Conservation (phyloP, 1,140 invertebrate species). For the Drosophila ambigua region DNA sequence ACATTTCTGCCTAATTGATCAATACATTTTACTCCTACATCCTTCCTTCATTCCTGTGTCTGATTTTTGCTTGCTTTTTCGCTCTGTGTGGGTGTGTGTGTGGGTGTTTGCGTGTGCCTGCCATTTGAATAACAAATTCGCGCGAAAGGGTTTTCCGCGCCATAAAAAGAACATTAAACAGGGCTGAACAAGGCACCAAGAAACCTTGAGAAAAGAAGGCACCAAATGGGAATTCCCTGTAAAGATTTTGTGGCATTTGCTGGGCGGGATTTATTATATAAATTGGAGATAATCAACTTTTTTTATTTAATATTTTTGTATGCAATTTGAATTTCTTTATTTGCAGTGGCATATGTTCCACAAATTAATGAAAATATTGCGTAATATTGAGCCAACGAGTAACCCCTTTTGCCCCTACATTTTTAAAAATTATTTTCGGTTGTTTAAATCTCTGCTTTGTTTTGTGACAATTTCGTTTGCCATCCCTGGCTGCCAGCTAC, state of each 20-base stretch:
- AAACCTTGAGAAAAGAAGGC: not conserved
- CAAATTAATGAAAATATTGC: too few species aligned
- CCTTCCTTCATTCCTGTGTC: constrained; percentile 29
- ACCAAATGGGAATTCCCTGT: too few species aligned
- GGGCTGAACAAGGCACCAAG: constrained; percentile 29
- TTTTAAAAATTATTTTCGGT: too few species aligned
- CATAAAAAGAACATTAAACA: constrained; percentile 61
- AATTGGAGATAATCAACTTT: too few species aligned
- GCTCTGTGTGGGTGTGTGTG: constrained; percentile 5
- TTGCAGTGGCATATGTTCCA: too few species aligned
- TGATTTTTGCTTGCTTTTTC: constrained; percentile 12
- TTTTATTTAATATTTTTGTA: too few species aligned
- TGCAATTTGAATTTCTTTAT: too few species aligned
- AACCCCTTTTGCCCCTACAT: too few species aligned
- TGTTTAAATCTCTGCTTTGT: too few species aligned
- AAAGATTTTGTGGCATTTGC: too few species aligned
- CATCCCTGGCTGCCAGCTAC: constrained; percentile 26
- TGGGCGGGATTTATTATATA: too few species aligned
- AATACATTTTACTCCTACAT: constrained; percentile 57
- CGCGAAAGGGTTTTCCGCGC: constrained; percentile 70
- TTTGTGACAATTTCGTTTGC: not conserved
- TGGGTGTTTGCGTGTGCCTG: constrained; percentile 19
- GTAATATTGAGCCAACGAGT: too few species aligned
- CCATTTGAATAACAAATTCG: constrained; percentile 69
- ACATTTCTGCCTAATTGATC: constrained; percentile 76